These are phyloP conservation scores for Syrmaticus mikado DNA, from an alignment of 2,113 vertebrate species.

Conservation along the genomic window DNA sequence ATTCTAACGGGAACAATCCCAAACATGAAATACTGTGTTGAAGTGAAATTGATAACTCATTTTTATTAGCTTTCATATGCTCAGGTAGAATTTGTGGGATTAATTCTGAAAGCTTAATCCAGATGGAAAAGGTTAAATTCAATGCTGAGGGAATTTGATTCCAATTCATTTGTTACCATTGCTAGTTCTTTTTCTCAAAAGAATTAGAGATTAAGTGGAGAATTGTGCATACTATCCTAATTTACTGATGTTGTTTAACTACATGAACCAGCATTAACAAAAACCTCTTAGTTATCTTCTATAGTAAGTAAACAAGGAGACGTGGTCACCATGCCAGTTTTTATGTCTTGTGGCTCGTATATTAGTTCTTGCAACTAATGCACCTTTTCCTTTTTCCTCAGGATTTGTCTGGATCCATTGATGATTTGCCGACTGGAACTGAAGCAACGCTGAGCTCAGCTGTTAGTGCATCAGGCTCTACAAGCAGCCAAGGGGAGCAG, in stretches of 20 bases:
- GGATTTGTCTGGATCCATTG: slow-evolving; percentile 97
- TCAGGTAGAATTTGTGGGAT: slow-evolving; percentile 53
- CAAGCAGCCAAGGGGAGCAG: slow-evolving; percentile 92
- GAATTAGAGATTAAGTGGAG: neutral
- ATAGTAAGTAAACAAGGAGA: neutral
- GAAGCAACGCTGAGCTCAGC: slow-evolving; percentile 91
- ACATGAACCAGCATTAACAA: neutral
- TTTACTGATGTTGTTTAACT: neutral
- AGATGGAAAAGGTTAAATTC: slow-evolving; percentile 66
- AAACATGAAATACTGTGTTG: slow-evolving; percentile 27
- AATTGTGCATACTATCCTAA: neutral
- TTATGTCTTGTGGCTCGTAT: neutral
- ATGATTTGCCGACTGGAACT: slow-evolving; percentile 94
- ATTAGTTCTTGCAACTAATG: neutral
- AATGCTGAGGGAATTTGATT: slow-evolving; percentile 50
- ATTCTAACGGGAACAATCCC: neutral
- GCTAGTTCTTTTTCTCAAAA: slow-evolving; percentile 27
- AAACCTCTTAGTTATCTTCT: neutral
- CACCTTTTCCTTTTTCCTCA: slow-evolving; percentile 62
- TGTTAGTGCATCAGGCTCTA: slow-evolving; percentile 85
- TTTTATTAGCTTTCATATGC: slow-evolving; percentile 56
- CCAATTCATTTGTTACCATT: slow-evolving; percentile 42
- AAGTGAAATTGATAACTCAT: slow-evolving; percentile 51
- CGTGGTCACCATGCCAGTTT: neutral
- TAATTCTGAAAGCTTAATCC: slow-evolving; percentile 68